A percentile compares a stretch with the other conserved stretches of the same genome.
phyloP scores from a whole-genome alignment of 2,113 vertebrate genomes.

The Galemys pyrenaicus region DNA sequence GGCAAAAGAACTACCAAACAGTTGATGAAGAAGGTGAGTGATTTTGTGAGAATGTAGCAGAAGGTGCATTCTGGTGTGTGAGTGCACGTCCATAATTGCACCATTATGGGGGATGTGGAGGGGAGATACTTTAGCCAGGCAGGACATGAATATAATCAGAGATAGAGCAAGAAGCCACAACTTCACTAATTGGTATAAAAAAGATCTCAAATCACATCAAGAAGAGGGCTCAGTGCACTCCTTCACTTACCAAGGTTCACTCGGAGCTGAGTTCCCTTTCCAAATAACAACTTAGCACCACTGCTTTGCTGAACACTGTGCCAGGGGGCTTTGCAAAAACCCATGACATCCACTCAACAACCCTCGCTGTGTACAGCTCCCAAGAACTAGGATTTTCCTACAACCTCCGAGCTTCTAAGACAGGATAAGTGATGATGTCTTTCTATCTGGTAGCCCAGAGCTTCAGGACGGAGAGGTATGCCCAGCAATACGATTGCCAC shows the following conservation, averaged over 20 bases:
- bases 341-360: background rate
- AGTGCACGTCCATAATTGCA: accelerated
- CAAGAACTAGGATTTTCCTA: background rate
- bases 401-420: background rate
- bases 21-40: background rate
- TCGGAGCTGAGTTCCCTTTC: slow-evolving; percentile 64
- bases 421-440: background rate
- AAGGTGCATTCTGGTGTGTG: background rate
- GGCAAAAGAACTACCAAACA: background rate
- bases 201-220: background rate
- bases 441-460: background rate
- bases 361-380: background rate
- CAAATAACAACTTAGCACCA: slow-evolving; percentile 62
- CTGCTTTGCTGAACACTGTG: slow-evolving; percentile 62
- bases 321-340: slow-evolving; percentile 66
- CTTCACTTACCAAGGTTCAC: slow-evolving; percentile 70
- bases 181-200: background rate
- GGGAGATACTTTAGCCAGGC: background rate
- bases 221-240: background rate
- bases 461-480: background rate
- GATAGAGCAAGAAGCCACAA: background rate
- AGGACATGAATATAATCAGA: slow-evolving; percentile 14
- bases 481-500: background rate
- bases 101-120: background rate
- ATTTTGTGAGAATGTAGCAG: slow-evolving; percentile 43